phyloP scores from a whole-genome alignment of 2,113 vertebrate genomes.

The Lonchura striata region DNA sequence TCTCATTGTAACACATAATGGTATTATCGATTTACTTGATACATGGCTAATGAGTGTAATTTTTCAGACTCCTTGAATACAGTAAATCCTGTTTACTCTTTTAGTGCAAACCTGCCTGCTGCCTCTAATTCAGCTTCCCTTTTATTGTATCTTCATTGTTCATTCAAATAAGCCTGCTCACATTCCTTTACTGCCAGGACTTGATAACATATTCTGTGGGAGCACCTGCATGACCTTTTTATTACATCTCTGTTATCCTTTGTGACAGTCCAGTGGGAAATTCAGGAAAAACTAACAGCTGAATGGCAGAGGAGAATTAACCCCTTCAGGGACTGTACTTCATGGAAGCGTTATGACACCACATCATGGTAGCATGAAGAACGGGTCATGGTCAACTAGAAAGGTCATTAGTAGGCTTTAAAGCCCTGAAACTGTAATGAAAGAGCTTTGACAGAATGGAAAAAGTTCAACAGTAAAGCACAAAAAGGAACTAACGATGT shows the following conservation, averaged over 20 bases:
- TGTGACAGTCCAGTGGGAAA: not conserved
- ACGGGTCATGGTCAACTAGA: not conserved
- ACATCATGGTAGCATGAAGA: not conserved
- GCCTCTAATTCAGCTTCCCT: not conserved
- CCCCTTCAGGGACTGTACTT: not conserved
- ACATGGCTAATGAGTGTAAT: constrained; percentile 36
- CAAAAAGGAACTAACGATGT: not conserved
- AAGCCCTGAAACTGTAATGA: not conserved
- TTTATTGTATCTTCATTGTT: not conserved
- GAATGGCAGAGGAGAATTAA: constrained; percentile 24
- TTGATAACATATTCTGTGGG: constrained; percentile 6
- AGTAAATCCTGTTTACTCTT: constrained; percentile 33
- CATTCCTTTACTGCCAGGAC: constrained; percentile 5
- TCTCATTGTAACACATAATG: constrained; percentile 34
- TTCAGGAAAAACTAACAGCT: constrained; percentile 32
- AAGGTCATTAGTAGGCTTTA: not conserved
- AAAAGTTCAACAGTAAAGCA: not conserved
- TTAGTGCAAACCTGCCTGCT: not conserved
- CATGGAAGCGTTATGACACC: not conserved
- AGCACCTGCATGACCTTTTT: constrained; percentile 26
- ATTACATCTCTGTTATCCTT: constrained; percentile 38
- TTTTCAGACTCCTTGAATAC: constrained; percentile 35
- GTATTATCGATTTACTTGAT: constrained; percentile 43
- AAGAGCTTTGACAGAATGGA: not conserved
- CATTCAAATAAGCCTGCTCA: not conserved